These are phyloP conservation scores for Castor canadensis DNA, from an alignment of 2,113 vertebrate species.

Conservation along the genomic window DNA sequence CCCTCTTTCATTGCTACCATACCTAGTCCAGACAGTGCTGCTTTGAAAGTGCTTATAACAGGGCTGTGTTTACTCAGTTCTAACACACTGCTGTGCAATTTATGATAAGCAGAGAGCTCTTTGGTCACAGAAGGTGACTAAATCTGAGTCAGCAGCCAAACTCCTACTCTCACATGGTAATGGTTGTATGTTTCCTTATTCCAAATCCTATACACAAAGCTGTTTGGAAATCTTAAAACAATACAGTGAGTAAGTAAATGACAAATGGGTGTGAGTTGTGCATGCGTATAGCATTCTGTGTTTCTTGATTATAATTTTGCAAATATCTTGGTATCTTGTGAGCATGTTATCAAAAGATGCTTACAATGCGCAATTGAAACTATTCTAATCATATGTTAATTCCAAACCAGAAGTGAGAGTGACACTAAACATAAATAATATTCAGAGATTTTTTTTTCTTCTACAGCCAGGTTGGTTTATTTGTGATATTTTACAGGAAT, in stretches of 20 bases:
- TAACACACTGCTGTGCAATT: not conserved
- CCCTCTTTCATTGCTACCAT: not conserved
- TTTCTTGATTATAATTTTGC: slow-evolving; percentile 16
- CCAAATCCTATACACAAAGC: not conserved
- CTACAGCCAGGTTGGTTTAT: not conserved
- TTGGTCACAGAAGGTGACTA: not conserved
- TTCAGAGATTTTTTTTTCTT: not conserved
- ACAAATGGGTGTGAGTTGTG: not conserved
- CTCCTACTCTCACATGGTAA: not conserved
- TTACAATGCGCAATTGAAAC: not conserved
- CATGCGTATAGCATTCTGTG: not conserved
- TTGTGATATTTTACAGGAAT: not conserved
- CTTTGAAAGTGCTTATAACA: not conserved
- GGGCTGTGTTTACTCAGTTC: not conserved
- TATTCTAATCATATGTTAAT: not conserved
- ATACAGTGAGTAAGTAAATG: not conserved
- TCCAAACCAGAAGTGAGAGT: not conserved
- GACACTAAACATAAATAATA: not conserved
- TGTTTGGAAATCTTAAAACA: not conserved
- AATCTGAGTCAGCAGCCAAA: not conserved
- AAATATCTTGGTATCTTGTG: not conserved
- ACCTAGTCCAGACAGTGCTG: not conserved
- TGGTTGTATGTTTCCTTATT: not conserved
- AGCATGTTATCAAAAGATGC: not conserved
- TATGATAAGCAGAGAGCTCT: not conserved